phyloP scores from a whole-genome alignment of 2,113 vertebrate genomes.

The Gambusia affinis region DNA sequence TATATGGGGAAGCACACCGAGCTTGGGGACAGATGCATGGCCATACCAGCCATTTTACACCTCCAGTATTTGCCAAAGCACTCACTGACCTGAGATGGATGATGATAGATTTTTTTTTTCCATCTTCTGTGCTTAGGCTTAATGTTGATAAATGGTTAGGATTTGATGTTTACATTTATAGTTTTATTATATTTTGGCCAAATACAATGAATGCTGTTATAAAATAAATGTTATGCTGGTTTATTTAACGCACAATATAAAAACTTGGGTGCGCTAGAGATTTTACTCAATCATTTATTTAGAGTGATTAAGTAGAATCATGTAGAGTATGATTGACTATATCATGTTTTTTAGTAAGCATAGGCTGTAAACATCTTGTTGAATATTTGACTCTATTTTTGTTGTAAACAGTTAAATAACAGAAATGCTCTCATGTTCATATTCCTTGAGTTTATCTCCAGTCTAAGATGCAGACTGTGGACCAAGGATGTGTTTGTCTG shows the following conservation, averaged over 20 bases:
- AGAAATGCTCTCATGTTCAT: not conserved
- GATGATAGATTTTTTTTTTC: constrained; percentile 56
- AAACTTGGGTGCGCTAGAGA: not conserved
- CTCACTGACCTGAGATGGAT: constrained; percentile 73
- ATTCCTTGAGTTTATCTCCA: not conserved
- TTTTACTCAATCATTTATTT: not conserved
- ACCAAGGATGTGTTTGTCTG: constrained; percentile 18
- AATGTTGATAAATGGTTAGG: not conserved
- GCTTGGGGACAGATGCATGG: constrained; percentile 65
- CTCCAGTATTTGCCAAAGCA: constrained; percentile 50
- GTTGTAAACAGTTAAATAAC: constrained; percentile 10
- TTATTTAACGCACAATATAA: not conserved
- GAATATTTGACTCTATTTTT: not conserved
- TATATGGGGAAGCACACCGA: constrained; percentile 28
- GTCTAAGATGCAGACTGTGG: constrained; percentile 19
- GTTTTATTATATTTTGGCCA: not conserved
- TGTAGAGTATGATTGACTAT: not conserved
- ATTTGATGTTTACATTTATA: constrained; percentile 4
- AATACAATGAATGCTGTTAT: not conserved
- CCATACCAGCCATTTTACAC: constrained; percentile 79
- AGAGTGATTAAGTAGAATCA: not conserved
- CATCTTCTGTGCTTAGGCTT: constrained; percentile 4
- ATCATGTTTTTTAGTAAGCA: not conserved
- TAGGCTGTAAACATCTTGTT: not conserved
- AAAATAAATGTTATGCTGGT: not conserved